Evolutionary conservation across 2,797 vertebrate species (phyloP).

Genomic region (Pteronotus mesoamericanus): DNA sequence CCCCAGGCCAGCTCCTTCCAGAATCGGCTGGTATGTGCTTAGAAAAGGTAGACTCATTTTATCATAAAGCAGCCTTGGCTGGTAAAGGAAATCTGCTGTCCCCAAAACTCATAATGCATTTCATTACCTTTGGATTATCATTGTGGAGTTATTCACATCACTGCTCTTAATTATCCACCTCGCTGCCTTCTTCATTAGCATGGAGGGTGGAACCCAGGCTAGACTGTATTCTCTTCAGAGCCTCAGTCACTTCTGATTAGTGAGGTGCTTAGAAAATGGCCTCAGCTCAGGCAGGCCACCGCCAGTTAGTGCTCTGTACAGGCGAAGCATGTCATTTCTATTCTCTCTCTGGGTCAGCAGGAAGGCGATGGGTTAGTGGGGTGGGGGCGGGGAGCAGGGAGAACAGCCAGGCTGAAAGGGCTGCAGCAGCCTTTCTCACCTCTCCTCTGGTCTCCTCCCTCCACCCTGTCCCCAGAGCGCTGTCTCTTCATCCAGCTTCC

Average conservation of each 20-base stretch:
- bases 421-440: background rate
- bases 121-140: constrained; percentile 71
- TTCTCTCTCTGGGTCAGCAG: constrained; percentile 48
- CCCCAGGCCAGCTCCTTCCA: background rate
- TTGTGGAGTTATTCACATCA: constrained; percentile 72
- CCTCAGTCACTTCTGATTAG: constrained; percentile 69
- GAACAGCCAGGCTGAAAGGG: background rate
- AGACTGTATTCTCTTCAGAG: constrained; percentile 48
- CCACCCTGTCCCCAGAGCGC: background rate
- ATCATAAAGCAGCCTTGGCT: constrained; percentile 32
- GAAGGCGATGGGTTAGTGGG: background rate
- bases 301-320: background rate
- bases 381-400: background rate
- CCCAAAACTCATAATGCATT: constrained; percentile 47
- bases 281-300: constrained; percentile 28
- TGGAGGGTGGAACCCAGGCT: constrained; percentile 51
- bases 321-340: constrained; percentile 30
- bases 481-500: background rate
- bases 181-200: constrained; percentile 70
- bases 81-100: constrained; percentile 26
- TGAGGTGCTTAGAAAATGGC: constrained; percentile 52
- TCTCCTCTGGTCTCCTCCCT: background rate
- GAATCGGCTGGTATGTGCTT: background rate
- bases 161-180: constrained; percentile 72
- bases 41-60: constrained; percentile 8